Evolutionary conservation across 1,140 invertebrate genomes (phyloP), one percentile per base, ranked within the genome.

Genomic region (Octopus bimaculoides): DNA sequence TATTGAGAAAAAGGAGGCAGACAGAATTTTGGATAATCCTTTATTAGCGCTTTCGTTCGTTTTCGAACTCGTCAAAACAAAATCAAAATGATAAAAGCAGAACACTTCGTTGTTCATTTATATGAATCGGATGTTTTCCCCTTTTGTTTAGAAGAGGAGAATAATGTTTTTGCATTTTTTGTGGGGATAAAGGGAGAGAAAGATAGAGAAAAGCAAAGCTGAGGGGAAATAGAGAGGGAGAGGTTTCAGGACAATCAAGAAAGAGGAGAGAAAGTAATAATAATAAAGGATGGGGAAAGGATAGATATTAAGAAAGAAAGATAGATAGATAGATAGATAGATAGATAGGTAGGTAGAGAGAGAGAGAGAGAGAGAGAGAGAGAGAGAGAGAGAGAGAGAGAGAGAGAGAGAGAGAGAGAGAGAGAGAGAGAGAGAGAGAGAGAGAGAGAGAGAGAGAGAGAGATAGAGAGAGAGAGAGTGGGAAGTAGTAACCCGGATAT

Each of bases 301-400:
- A 17, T 10, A 17, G 56, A 61, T 9, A 61, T 9, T 10, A 61
- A 61, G 56, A 61, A 61, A 61, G 17, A 61, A 9, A 61, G 56
- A 61, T 9, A 52, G n/a, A n/a, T 5, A n/a, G n/a, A 5, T 7
- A 78, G 56, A 20, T 14, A 20, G 52, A 66, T 6, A 52, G 10
- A 5, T n/a, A 78, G 8, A 54, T 20, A 77, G 5, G 14, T 52
- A n/a, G 26, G 12, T 14, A 12, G 26, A 71, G 61, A 7, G 26
- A 56, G n/a, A 53, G 78, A 69, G 61, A 69, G n/a, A 69, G 54
- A 78, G 78, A 78, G 61, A 66, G 56, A 52, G 80, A 78, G 52
- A 53, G 66, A 78, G 56, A 66, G 52, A 78, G 53, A 66, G 77
- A 81, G 53, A 66, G 53, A 78, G 7, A 61, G 56, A 75, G 71